Base-by-base conservation (phyloP, 2,797 vertebrate species). In the Scyliorhinus canicula region DNA sequence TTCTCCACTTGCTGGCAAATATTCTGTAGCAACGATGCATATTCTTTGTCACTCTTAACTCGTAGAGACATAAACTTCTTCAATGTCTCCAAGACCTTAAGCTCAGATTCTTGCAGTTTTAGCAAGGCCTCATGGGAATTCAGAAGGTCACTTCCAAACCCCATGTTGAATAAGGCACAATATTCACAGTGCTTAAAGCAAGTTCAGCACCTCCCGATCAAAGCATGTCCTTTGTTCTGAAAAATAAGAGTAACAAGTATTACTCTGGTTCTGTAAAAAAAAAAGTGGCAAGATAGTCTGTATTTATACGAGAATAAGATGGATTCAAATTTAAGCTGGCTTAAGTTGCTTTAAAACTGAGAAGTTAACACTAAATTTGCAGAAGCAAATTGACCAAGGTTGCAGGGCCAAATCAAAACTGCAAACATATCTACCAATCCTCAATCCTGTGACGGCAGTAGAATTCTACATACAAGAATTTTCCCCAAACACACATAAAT, bases 31-130 rank as follows among this genome's bases (percentile, higher is more conserved):
- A 98, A 98, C 1, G 98, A 98, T 0, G 99, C 98, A 93, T 99
- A 99, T 94, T 99, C 99, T 95, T 99, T 99, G 96, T 99, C 99
- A 77, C 99, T 99, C 97, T 99, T 99, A 96, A 99, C 98, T 95
- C 99, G 97, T 96, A 98, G 97, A 0, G 98, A 98, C 99, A 99
- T 99, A 96, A 99, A 99, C 95, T 99, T 99, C 96, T 99, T 99
- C 96, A 99, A 98, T 0, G 98, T 98, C 97, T 99, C 99, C 96
- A 99, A 97, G 82, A 99, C 97, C 95, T 98, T 98, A 95, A 99
- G 97, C 96, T 99, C 99, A 98, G 99, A 99, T 96, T 99, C 99
- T 97, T 99, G 99, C 95, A 99, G 97, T 97, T 99, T 99, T 96
- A 99, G 96, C 95, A 99, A 97, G 96, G 98, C 98, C 96, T 99